Base-by-base conservation (phyloP, 2,113 vertebrate species). In the Alosa alosa region DNA sequence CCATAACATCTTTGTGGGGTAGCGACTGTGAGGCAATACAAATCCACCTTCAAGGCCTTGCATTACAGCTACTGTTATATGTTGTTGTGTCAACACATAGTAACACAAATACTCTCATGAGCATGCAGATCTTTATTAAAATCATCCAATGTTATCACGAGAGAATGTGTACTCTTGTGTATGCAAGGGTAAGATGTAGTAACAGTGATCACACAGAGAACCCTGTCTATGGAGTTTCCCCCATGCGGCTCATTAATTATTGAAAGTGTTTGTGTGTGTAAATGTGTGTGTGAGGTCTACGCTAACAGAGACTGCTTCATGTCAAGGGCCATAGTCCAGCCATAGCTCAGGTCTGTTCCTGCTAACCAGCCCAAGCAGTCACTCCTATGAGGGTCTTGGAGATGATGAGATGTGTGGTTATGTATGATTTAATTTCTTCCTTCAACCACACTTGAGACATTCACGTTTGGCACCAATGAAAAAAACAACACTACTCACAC, bases 251-350 rank as follows among this genome's bases (percentile, higher is more conserved):
- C 72, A 78, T 78, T 78, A 78, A 78, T 78, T 41, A 78, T 78
- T 78, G 13, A 85, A 85, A 81, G 84, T 87, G 41, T 81, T 85
- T 82, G 86, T 86, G 88, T 88, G 85, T 88, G 60, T 84, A 75
- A 4, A 6, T 8, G 47, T 81, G 81, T 72, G 68, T 52, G 75
- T 85, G 72, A 17, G 72, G 11, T 39, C 36, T 6, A 15, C 4
- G 9, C 11, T 39, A 60, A 4, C 13, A 2, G 20, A 22, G 55
- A 60, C 25, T 78, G 13, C 72, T 72, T 72, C 72, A 78, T 36
- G 13, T 39, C 25, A 78, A 78, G 36, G 72, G 36, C 72, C 5
- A 78, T 78, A 25, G 55, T 7, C 55, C 3, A 78, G 3, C 15
- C 36, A 78, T 13, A 36, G 25, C 25, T 55, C 25, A 78, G 18